Conservation (phyloP, 2,888 invertebrate genomes). For the Drosophila quinaria region DNA sequence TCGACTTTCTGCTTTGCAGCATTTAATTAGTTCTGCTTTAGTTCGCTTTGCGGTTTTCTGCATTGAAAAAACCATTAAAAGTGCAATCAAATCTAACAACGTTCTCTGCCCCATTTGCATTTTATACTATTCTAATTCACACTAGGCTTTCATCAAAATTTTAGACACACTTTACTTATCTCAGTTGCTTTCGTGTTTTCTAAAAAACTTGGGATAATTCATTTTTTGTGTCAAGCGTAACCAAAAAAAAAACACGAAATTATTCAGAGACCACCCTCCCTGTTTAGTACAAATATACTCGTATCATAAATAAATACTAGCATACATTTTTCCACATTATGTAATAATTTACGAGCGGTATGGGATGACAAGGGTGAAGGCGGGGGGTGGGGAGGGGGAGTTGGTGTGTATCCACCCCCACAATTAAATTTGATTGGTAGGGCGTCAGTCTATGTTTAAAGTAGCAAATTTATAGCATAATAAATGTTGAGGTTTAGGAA, state of each 20-base stretch:
- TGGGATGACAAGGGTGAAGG: neutral
- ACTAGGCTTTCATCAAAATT: neutral
- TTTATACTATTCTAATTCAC: conserved; percentile 2
- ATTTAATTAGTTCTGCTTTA: conserved; percentile 32
- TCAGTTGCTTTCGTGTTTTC: neutral
- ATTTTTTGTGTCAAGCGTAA: conserved; percentile 4
- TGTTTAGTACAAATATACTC: neutral
- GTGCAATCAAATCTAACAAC: conserved; percentile 40
- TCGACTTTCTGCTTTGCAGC: conserved; percentile 9
- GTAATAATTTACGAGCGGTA: conserved; percentile 19
- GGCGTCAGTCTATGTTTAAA: conserved; percentile 38
- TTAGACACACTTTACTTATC: conserved; percentile 5
- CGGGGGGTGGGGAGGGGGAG: neutral
- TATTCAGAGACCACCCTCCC: neutral
- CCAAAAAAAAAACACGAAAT: conserved; percentile 10
- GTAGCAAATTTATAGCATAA: conserved; percentile 45
- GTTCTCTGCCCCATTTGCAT: conserved; percentile 19
- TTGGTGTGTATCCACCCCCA: conserved; percentile 1
- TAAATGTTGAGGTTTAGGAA: conserved; percentile 35
- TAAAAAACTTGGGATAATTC: conserved; percentile 10
- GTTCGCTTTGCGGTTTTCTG: conserved; percentile 7
- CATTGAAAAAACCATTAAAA: conserved; percentile 19
- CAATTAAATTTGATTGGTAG: conserved; percentile 28
- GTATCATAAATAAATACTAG: conserved; percentile 21
- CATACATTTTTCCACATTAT: conserved; percentile 17